Evolutionary conservation across 1,140 invertebrate species (phyloP).

Genomic region (Platorchestia sp.): DNA sequence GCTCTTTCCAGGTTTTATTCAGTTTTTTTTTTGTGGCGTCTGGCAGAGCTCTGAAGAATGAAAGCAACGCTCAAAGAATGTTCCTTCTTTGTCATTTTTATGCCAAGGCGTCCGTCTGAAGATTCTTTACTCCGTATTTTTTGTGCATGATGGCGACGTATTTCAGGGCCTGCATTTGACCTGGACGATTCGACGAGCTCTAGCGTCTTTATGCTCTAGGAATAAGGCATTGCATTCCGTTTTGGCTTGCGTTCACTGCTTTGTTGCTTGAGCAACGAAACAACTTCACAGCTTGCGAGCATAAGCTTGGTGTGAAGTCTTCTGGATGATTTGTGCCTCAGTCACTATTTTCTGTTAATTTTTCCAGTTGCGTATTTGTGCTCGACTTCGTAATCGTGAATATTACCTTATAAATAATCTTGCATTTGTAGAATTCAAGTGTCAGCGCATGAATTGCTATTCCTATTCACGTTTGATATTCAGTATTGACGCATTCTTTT

Average conservation of each 20-base stretch:
- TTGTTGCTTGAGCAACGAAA: neutral
- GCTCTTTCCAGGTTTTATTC: constrained; percentile 10
- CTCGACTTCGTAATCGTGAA: neutral
- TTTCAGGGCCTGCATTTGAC: constrained; percentile 27
- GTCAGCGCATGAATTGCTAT: neutral
- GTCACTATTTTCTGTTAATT: neutral
- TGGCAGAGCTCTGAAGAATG: constrained; percentile 29
- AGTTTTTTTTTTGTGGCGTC: constrained; percentile 15
- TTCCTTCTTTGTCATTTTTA: constrained; percentile 26
- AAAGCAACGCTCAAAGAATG: constrained; percentile 27
- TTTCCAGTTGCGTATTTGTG: neutral
- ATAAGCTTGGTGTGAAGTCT: neutral
- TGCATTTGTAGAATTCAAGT: neutral
- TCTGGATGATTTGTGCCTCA: no score
- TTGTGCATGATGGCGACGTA: neutral
- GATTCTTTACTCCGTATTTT: neutral
- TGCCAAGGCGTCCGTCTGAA: constrained; percentile 34
- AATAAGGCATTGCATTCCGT: constrained; percentile 30
- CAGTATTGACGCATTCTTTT: neutral
- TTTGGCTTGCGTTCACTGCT: neutral
- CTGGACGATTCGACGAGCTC: constrained; percentile 6
- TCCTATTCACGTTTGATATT: neutral
- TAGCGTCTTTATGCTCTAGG: neutral
- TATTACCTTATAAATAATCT: neutral
- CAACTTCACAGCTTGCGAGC: neutral